Evolutionary conservation across 2,797 vertebrate genomes (phyloP).

Genomic region (Tokudaia tokunoshimensis): DNA sequence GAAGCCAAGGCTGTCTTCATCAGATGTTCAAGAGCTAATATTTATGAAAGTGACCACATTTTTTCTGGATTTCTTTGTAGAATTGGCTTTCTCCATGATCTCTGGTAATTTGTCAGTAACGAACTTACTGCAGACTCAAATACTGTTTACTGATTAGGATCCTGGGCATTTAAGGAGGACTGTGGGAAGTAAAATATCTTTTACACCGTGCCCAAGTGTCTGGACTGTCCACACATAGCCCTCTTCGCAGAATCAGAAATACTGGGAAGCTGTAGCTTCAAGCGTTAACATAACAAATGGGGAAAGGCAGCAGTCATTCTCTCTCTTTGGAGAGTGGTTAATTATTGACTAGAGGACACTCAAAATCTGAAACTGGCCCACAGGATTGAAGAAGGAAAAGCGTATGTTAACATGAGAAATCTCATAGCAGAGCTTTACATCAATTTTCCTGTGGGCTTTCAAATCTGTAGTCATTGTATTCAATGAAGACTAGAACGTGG

Average conservation of each 20-base stretch:
- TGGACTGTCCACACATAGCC: neutral
- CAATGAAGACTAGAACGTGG: neutral
- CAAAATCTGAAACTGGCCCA: constrained; percentile 7
- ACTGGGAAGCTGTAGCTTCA: neutral
- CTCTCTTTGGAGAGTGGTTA: constrained; percentile 41
- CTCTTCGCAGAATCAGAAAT: constrained; percentile 39
- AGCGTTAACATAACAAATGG: neutral
- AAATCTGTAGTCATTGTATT: constrained; percentile 15
- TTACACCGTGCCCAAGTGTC: neutral
- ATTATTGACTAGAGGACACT: neutral
- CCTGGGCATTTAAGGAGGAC: neutral
- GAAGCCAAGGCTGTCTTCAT: neutral
- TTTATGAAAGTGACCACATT: constrained; percentile 26
- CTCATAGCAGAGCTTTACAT: neutral
- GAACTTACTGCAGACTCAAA: neutral
- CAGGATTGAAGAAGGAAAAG: neutral
- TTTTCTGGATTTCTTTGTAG: constrained; percentile 21
- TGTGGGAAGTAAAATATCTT: constrained; percentile 2
- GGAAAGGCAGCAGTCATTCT: neutral
- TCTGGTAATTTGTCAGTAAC: constrained; percentile 18
- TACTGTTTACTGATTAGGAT: neutral
- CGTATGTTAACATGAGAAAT: neutral
- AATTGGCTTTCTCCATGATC: neutral
- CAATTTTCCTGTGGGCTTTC: neutral
- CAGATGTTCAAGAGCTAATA: constrained; percentile 20